Evolutionary conservation across 2,888 invertebrate species (phyloP), one percentile per base, ranked within the genome.

Genomic region (Sinodicranocentrus sp.): DNA sequence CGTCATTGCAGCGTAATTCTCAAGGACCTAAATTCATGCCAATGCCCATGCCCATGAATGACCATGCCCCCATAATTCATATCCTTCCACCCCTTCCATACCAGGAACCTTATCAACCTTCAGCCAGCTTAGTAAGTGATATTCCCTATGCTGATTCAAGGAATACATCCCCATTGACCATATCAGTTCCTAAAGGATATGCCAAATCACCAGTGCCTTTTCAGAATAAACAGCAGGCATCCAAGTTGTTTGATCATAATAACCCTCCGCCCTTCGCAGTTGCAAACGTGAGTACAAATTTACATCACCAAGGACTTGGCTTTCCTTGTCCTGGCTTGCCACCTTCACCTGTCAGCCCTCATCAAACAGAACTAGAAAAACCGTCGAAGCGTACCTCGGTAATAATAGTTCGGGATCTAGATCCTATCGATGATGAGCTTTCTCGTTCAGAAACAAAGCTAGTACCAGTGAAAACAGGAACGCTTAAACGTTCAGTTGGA

Each of bases 111-210:
- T 87, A 79, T 73, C 84, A 85, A 57, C 87, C 87, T 17, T 39
- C 76, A 13, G 82, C 71, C 23, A 84, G 67, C 25, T 23, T 85
- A 21, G 76, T 79, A 19, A 78, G 82, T 82, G 85, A 85, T 57
- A 88, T 88, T 39, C 88, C 88, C 1, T 88, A 87, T 67, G 87
- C 87, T 6, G 88, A 88, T 73, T 87, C 87, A 10, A 71, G 88
- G 70, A 82, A 78, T 15, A 88, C 88, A 0, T 87, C 88, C 0
- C 88, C 88, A 0, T 86, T 87, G 8, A 65, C 83, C 15, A 79
- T 85, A 26, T 79, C 85, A 21, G 70, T 77, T 8, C 82, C 85
- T n/a, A 61, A 73, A 19, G 83, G 83, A 28, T 85, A 83, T 52
- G 71, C 79, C 26, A 80, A 80, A 57, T 26, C 68, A n/a, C 70